Percentiles rank a stretch among this genome's conserved stretches.
phyloP scores from a whole-genome alignment of 2,113 vertebrate species.

The Bettongia penicillata region DNA sequence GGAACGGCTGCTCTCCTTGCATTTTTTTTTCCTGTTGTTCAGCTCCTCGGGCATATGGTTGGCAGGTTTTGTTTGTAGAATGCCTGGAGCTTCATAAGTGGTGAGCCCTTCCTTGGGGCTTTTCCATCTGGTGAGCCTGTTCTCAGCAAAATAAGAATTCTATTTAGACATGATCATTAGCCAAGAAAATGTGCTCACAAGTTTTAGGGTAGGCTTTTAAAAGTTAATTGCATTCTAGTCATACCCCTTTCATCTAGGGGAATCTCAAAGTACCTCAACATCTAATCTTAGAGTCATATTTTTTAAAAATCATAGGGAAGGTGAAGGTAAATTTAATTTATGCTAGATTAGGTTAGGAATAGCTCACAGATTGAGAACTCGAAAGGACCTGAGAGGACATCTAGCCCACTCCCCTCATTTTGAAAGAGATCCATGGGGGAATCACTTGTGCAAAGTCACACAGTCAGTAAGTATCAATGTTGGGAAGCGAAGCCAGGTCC shows the following conservation, averaged over 20 bases:
- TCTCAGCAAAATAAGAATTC: background rate
- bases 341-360: background rate
- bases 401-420: background rate
- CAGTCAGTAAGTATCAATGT: background rate
- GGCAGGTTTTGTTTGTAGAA: background rate
- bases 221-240: background rate
- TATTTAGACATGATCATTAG: background rate
- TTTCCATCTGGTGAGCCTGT: background rate
- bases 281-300: background rate
- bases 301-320: background rate
- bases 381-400: background rate
- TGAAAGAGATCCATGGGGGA: background rate
- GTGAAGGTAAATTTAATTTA: background rate
- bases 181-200: background rate
- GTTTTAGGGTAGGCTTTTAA: background rate
- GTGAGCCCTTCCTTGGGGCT: background rate
- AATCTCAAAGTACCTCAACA: background rate
- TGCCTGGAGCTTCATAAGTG: background rate
- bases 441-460: background rate
- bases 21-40: background rate
- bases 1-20: background rate
- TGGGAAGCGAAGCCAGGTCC: background rate
- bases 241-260: background rate
- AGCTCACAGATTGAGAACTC: background rate
- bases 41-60: background rate